A percentile compares a stretch with the other conserved stretches of the same genome.
phyloP scores from a whole-genome alignment of 2,797 vertebrate genomes.

The Cirrhinus mrigala region DNA sequence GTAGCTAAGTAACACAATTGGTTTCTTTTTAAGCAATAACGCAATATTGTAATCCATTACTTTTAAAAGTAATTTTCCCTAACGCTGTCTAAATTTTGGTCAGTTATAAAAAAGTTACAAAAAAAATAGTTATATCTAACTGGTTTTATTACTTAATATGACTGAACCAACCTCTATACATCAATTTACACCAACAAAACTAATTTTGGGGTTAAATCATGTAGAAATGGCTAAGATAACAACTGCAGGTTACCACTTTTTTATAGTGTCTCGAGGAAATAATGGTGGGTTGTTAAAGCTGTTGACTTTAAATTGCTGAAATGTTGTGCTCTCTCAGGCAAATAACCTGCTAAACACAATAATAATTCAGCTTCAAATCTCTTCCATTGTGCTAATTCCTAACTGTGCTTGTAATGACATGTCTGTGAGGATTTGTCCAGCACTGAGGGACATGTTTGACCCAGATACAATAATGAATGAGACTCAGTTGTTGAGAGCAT shows the following conservation, averaged over 20 bases:
- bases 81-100: no score
- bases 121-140: background rate
- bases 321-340: background rate
- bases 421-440: constrained; percentile 54
- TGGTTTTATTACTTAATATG: background rate
- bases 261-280: background rate
- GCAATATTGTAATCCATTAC: background rate
- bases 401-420: constrained; percentile 22
- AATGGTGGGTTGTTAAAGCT: background rate
- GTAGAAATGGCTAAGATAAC: background rate
- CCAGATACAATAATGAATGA: constrained; percentile 68
- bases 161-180: background rate
- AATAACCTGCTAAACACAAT: constrained; percentile 12
- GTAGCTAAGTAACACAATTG: background rate
- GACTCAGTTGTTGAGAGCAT: constrained; percentile 21
- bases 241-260: background rate
- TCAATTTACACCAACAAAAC: background rate
- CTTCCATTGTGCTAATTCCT: constrained; percentile 1
- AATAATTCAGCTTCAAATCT: background rate
- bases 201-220: background rate
- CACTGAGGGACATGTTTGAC: constrained; percentile 64
- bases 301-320: background rate
- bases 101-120: no score
- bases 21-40: background rate
- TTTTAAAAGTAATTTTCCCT: background rate